These are phyloP conservation scores for Muscicapa comitata DNA, from an alignment of 2,797 vertebrate genomes.

Conservation along the genomic window DNA sequence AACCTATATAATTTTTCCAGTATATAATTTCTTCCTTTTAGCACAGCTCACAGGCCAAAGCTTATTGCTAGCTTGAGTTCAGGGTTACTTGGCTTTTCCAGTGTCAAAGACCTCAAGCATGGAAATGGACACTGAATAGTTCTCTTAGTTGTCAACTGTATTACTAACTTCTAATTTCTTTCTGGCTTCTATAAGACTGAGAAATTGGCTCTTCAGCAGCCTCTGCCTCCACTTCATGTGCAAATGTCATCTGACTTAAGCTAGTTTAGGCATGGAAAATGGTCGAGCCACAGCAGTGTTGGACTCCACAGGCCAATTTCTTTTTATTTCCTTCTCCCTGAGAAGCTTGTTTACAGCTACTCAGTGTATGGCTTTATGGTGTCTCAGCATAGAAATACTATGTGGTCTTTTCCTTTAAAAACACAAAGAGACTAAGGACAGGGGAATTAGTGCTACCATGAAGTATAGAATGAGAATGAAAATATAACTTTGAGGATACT, in stretches of 20 bases:
- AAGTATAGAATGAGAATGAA: background rate
- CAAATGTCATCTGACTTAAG: background rate
- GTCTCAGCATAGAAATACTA: background rate
- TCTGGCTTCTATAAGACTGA: background rate
- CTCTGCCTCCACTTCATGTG: background rate
- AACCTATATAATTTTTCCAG: background rate
- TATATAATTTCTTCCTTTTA: background rate
- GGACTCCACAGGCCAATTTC: background rate
- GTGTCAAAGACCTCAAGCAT: background rate
- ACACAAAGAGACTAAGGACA: background rate
- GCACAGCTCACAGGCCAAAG: background rate
- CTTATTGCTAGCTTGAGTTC: background rate
- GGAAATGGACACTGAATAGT: background rate
- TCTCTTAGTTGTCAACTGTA: background rate
- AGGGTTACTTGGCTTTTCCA: background rate
- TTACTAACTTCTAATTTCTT: background rate
- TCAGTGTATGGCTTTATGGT: accelerated
- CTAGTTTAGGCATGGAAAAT: background rate
- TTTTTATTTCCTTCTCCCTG: background rate
- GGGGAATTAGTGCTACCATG: background rate
- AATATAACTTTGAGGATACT: background rate
- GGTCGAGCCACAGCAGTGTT: background rate
- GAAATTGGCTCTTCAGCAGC: background rate
- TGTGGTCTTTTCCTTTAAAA: background rate
- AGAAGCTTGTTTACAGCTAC: background rate